Conservation (phyloP, 2,113 vertebrate genomes). For the Coregonus clupeaformis region DNA sequence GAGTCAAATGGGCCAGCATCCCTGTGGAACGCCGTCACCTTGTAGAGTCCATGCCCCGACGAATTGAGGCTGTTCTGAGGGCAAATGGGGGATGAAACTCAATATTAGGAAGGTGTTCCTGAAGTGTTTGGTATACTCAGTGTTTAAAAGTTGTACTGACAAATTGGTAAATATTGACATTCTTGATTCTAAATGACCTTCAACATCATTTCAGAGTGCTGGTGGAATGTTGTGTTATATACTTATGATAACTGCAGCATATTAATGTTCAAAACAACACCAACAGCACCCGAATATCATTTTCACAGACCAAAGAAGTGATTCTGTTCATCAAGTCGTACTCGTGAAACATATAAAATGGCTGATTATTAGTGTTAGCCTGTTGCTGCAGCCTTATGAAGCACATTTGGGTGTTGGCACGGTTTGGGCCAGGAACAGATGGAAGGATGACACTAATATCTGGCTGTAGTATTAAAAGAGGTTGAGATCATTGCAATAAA, state of each 20-base stretch:
- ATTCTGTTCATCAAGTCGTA: not conserved
- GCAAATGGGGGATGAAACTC: no score
- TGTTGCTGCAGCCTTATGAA: slow-evolving; percentile 8
- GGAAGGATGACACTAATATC: slow-evolving; percentile 27
- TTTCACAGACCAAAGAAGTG: not conserved
- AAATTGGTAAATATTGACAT: not conserved
- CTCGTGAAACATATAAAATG: not conserved
- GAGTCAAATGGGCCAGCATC: no score
- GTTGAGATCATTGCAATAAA: slow-evolving; percentile 25
- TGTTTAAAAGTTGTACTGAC: not conserved
- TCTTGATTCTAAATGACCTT: not conserved
- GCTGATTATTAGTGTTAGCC: slow-evolving; percentile 13
- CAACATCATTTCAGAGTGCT: not conserved
- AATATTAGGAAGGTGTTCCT: no score
- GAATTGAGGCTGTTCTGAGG: no score
- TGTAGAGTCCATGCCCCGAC: no score
- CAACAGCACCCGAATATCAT: not conserved
- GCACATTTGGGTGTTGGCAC: slow-evolving; percentile 7
- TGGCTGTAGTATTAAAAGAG: slow-evolving; percentile 15
- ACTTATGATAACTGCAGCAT: no score
- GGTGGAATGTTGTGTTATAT: not conserved
- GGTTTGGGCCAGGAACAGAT: slow-evolving; percentile 13
- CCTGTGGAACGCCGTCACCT: no score
- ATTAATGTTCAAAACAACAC: not conserved
- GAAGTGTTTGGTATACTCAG: not conserved